phyloP scores from a whole-genome alignment of 2,113 vertebrate genomes.

The Tupaia chinensis region DNA sequence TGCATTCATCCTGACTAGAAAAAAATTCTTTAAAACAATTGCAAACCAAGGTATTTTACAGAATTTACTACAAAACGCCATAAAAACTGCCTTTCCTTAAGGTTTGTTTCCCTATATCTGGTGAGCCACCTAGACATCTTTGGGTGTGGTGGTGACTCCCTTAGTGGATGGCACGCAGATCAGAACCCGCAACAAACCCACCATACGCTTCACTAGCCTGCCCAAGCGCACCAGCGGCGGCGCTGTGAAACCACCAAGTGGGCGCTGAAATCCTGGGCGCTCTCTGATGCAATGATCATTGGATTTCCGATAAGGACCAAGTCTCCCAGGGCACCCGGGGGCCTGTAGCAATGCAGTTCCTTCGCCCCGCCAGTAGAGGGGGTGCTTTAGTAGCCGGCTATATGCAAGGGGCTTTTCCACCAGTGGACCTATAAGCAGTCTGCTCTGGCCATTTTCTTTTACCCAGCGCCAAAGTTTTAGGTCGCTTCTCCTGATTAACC shows the following conservation, averaged over 20 bases:
- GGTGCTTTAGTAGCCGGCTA: slow-evolving; percentile 85
- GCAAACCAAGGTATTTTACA: slow-evolving; percentile 93
- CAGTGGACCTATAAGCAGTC: slow-evolving; percentile 84
- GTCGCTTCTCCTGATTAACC: too few relatives aligned
- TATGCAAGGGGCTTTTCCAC: slow-evolving; percentile 84
- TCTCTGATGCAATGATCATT: slow-evolving; percentile 91
- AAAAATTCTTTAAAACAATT: slow-evolving; percentile 88
- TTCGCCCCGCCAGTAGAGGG: slow-evolving; percentile 85
- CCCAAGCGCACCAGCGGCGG: slow-evolving; percentile 90
- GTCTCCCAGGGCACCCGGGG: slow-evolving; percentile 90
- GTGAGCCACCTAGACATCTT: slow-evolving; percentile 93
- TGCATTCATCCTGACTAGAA: slow-evolving; percentile 93
- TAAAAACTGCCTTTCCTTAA: slow-evolving; percentile 86
- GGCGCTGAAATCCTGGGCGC: slow-evolving; percentile 91
- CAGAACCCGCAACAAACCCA: slow-evolving; percentile 92
- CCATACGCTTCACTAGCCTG: slow-evolving; percentile 91
- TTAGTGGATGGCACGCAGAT: slow-evolving; percentile 93
- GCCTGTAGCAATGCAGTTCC: slow-evolving; percentile 85
- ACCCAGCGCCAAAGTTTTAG: slow-evolving; percentile 18
- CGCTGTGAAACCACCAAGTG: slow-evolving; percentile 87
- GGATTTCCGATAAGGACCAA: slow-evolving; percentile 91
- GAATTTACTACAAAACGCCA: slow-evolving; percentile 91
- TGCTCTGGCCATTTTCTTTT: slow-evolving; percentile 80
- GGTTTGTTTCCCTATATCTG: slow-evolving; percentile 92
- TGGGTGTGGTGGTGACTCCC: slow-evolving; percentile 94